Evolutionary conservation across 1,140 invertebrate genomes (phyloP).

Genomic region (Marisa cornuarietis): DNA sequence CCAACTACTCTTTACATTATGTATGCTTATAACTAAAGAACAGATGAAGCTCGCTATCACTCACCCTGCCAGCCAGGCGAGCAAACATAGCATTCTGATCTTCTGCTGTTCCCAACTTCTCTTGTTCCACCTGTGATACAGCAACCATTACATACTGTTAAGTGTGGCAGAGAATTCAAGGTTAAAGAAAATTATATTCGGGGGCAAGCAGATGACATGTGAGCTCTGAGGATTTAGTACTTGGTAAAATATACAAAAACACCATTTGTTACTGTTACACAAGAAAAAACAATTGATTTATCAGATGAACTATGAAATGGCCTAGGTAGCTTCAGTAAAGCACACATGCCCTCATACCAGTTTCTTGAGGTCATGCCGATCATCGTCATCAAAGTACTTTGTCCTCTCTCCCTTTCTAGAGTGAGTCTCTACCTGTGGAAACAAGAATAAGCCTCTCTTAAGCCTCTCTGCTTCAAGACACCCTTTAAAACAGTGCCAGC

Average conservation of each 20-base stretch:
- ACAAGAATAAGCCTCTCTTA: neutral
- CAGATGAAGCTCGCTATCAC: neutral
- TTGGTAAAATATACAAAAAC: too few relatives aligned
- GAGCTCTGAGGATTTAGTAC: too few relatives aligned
- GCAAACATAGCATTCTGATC: constrained; percentile 86
- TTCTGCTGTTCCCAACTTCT: constrained; percentile 83
- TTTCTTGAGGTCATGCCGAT: constrained; percentile 84
- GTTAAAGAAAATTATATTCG: too few relatives aligned
- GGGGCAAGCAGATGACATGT: too few relatives aligned
- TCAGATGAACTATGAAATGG: too few relatives aligned
- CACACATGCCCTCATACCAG: constrained; percentile 74
- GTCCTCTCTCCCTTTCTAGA: constrained; percentile 75
- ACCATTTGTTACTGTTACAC: too few relatives aligned
- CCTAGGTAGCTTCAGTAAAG: too few relatives aligned
- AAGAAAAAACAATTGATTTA: too few relatives aligned
- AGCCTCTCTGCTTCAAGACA: neutral
- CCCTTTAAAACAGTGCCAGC: neutral
- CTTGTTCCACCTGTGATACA: constrained; percentile 81
- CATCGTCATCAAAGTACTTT: constrained; percentile 90
- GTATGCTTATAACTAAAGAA: too few relatives aligned
- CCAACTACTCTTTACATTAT: too few relatives aligned
- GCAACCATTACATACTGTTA: neutral
- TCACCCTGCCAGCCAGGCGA: constrained; percentile 76
- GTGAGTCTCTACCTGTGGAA: constrained; percentile 71
- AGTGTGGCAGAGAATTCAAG: constrained; percentile 1